Evolutionary conservation across 2,113 vertebrate genomes (phyloP).

Genomic region (Promerops cafer): DNA sequence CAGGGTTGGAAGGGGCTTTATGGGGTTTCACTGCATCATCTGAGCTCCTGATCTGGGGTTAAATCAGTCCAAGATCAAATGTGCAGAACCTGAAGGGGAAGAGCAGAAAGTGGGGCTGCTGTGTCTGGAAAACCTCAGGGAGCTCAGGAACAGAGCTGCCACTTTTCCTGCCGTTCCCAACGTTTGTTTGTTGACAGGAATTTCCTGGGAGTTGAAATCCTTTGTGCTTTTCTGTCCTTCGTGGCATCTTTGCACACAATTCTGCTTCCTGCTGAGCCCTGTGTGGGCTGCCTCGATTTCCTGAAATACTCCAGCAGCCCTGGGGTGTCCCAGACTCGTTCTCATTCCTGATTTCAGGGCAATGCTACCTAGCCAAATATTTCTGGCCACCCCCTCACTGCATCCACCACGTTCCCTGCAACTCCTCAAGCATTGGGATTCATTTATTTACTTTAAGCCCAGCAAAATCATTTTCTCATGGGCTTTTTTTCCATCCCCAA

Average conservation of each 20-base stretch:
- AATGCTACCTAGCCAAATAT: not conserved
- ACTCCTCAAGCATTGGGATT: not conserved
- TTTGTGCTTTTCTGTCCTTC: fast-evolving
- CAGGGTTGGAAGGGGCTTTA: fast-evolving
- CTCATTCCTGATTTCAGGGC: not conserved
- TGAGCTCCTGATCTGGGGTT: not conserved
- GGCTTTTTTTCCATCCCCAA: not conserved
- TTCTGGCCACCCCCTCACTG: not conserved
- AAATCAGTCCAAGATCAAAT: fast-evolving
- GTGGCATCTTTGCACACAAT: not conserved
- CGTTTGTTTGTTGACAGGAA: not conserved
- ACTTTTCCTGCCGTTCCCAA: fast-evolving
- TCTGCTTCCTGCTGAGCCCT: not conserved
- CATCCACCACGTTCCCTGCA: not conserved
- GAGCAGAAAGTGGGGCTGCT: fast-evolving
- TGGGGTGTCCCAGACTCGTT: fast-evolving
- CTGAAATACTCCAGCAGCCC: not conserved
- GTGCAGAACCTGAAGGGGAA: not conserved
- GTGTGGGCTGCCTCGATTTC: not conserved
- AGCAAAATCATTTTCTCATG: not conserved
- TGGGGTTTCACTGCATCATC: not conserved
- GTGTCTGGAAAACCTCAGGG: fast-evolving
- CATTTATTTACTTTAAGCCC: slow-evolving; percentile 32
- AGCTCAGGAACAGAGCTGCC: not conserved
- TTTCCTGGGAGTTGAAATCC: not conserved